Conservation (phyloP, 92 coral and sea anemone genomes). For the Paragorgia papillata region DNA sequence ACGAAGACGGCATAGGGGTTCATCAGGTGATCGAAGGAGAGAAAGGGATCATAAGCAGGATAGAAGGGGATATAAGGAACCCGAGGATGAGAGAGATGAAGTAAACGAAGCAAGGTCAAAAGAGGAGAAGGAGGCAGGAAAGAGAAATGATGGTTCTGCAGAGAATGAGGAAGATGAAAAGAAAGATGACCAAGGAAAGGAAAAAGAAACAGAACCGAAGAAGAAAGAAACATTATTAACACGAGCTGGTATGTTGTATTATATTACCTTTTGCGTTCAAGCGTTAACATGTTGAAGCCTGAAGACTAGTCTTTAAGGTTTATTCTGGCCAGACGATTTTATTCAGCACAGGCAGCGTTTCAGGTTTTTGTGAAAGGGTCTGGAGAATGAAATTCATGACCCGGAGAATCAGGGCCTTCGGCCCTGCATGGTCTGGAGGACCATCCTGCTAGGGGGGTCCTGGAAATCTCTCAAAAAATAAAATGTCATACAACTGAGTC, state of each 20-base stretch:
- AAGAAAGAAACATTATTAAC: slow-evolving; percentile 67
- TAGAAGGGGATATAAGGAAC: slow-evolving; percentile 26
- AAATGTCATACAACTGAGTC: too few relatives aligned
- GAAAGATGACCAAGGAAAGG: slow-evolving; percentile 4
- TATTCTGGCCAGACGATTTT: too few relatives aligned
- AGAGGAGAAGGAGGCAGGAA: background rate
- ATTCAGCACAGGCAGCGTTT: too few relatives aligned
- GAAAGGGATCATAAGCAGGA: slow-evolving; percentile 44
- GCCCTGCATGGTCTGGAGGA: too few relatives aligned
- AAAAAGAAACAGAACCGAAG: slow-evolving; percentile 40
- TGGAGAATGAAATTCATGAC: too few relatives aligned
- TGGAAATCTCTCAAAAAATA: too few relatives aligned
- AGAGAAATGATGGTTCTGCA: background rate
- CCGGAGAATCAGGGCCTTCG: too few relatives aligned
- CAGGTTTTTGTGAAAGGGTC: too few relatives aligned
- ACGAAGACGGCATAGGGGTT: slow-evolving; percentile 29
- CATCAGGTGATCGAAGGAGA: slow-evolving; percentile 46
- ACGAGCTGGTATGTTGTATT: slow-evolving; percentile 72
- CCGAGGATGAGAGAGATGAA: slow-evolving; percentile 23
- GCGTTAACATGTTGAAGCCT: too few relatives aligned
- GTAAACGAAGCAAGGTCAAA: slow-evolving; percentile 18
- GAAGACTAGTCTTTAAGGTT: too few relatives aligned
- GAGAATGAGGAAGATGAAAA: slow-evolving; percentile 42
- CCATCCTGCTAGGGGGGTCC: too few relatives aligned
- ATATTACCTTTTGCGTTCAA: background rate